Evolutionary conservation across 2,888 invertebrate species (phyloP).

Genomic region (Chrysodeixis includens): DNA sequence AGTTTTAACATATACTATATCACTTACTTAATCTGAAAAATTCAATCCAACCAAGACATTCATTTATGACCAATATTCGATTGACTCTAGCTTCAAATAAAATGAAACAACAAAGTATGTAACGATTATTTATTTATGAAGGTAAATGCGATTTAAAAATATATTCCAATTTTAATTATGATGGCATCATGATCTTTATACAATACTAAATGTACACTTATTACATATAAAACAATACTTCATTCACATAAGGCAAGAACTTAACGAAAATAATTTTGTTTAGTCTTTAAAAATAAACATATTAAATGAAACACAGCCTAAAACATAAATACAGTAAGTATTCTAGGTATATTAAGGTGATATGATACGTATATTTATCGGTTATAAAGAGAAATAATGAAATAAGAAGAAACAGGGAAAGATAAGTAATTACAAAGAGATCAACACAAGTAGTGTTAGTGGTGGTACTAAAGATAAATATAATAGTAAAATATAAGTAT

Average conservation of each 20-base stretch:
- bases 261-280: constrained; percentile 63
- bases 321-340: constrained; percentile 37
- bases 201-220: constrained; percentile 82
- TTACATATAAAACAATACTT: constrained; percentile 71
- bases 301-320: constrained; percentile 58
- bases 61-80: too few species aligned
- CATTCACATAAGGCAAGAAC: constrained; percentile 76
- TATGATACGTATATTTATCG: constrained; percentile 25
- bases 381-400: constrained; percentile 3
- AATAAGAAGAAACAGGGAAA: not conserved
- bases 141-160: constrained; percentile 85
- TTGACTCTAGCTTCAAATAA: too few species aligned
- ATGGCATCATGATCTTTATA: constrained; percentile 84
- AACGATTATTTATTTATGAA: constrained; percentile 81
- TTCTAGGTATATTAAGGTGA: constrained; percentile 26
- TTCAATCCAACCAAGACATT: too few species aligned
- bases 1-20: too few species aligned
- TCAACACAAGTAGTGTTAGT: not conserved
- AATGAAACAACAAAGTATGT: constrained; percentile 61
- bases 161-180: constrained; percentile 76
- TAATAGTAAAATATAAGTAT: too few species aligned
- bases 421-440: not conserved
- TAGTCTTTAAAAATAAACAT: constrained; percentile 38
- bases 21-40: too few species aligned
- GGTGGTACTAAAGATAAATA: too few species aligned